Conservation (phyloP, 2,113 vertebrate genomes). For the Neolamprologus sp. region DNA sequence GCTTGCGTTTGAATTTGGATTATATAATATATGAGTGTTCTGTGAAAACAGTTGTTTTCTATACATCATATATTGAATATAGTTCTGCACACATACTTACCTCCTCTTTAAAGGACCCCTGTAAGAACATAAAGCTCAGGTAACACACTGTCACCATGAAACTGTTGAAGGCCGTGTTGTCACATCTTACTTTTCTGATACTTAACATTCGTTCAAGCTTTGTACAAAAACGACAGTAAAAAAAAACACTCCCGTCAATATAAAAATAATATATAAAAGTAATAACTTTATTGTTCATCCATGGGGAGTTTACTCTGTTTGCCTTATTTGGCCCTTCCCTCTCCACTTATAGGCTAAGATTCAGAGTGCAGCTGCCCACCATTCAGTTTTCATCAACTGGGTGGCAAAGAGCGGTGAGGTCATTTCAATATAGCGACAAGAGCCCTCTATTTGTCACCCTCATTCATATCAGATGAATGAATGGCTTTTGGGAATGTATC, state of each 20-base stretch:
- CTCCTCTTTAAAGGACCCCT: neutral
- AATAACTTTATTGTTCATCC: conserved; percentile 27
- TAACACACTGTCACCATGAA: neutral
- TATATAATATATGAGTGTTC: neutral
- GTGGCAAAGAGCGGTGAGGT: conserved; percentile 53
- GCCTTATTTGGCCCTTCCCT: neutral
- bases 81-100: neutral
- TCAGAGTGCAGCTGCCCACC: conserved; percentile 46
- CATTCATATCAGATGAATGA: conserved; percentile 28
- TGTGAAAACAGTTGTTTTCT: neutral
- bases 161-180: neutral
- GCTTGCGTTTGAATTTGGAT: neutral
- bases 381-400: conserved; percentile 49
- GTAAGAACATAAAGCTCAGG: neutral
- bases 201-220: neutral
- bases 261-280: neutral
- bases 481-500: neutral
- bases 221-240: neutral
- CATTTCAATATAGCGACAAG: conserved; percentile 46
- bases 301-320: neutral
- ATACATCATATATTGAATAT: neutral
- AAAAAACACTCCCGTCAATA: neutral
- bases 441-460: conserved; percentile 39
- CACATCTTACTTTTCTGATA: neutral
- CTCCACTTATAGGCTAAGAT: neutral